A percentile compares a stretch with the other conserved stretches of the same genome.
Conservation (phyloP, 2,888 invertebrate genomes). For the Pasiphila rectangulata region DNA sequence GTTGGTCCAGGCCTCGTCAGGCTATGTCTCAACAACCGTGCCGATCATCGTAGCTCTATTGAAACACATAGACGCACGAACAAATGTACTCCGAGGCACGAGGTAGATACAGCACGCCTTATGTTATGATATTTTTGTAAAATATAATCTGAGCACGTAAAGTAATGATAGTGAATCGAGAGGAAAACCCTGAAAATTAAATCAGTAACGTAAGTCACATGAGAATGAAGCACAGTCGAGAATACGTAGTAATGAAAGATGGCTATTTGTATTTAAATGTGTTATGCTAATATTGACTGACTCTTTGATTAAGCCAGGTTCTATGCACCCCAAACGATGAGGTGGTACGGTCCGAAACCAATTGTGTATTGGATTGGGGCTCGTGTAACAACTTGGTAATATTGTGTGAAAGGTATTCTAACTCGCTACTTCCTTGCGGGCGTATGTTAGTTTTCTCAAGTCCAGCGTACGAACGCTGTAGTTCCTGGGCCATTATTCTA, state of each 20-base stretch:
- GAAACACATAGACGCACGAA: constrained; percentile 44
- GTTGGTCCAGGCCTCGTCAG: too few species aligned
- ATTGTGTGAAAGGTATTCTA: too few species aligned
- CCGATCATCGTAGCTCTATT: constrained; percentile 50
- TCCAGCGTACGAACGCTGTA: too few species aligned
- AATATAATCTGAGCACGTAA: constrained; percentile 26
- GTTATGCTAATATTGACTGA: background rate
- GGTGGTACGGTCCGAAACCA: too few species aligned
- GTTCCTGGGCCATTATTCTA: too few species aligned
- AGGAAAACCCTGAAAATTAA: constrained; percentile 23
- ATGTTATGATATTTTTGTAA: constrained; percentile 23
- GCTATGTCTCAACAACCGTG: constrained; percentile 48
- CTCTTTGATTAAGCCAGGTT: too few species aligned
- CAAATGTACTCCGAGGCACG: constrained; percentile 29
- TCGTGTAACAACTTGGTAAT: too few species aligned
- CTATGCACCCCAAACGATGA: too few species aligned
- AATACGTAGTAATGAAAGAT: background rate
- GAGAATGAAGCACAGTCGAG: constrained; percentile 6
- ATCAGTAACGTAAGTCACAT: constrained; percentile 22
- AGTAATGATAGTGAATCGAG: constrained; percentile 26
- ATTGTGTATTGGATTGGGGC: too few species aligned
- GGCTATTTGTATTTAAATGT: background rate
- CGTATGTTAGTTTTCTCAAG: too few species aligned
- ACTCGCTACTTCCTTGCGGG: too few species aligned
- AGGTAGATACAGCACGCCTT: constrained; percentile 40